phyloP scores from a whole-genome alignment of 2,888 invertebrate species.

The Epinotia demarniana region DNA sequence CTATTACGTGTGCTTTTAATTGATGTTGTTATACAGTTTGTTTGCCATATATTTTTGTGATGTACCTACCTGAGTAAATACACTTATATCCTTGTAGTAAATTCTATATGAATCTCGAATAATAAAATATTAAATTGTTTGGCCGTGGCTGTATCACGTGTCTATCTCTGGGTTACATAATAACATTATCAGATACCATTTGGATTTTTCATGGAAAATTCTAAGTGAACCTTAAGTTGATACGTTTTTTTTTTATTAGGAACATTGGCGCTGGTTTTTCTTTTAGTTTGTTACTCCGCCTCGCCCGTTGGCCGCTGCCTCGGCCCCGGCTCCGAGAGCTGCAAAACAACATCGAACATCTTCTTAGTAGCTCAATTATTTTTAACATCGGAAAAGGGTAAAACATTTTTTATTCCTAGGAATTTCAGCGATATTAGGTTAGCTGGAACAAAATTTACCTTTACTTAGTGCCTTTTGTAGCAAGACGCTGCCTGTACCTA shows the following conservation, averaged over 20 bases:
- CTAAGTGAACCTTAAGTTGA: conserved; percentile 32
- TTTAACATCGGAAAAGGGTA: conserved; percentile 33
- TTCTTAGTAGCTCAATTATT: conserved; percentile 32
- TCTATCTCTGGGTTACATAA: background rate
- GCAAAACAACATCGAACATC: conserved; percentile 38
- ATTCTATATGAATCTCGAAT: too few species aligned
- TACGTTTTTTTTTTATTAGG: conserved; percentile 36
- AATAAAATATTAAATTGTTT: too few species aligned
- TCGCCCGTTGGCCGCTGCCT: conserved; percentile 34
- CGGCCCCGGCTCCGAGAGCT: conserved; percentile 34
- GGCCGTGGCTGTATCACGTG: background rate
- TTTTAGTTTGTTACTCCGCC: conserved; percentile 35
- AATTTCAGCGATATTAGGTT: conserved; percentile 27
- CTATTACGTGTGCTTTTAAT: conserved; percentile 60
- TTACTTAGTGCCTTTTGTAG: conserved; percentile 56
- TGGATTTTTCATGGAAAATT: conserved; percentile 23
- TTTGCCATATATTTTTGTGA: background rate
- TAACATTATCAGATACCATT: background rate
- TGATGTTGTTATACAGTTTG: conserved; percentile 39
- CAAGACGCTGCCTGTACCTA: conserved; percentile 56
- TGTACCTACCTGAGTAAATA: background rate
- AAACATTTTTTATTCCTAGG: conserved; percentile 29
- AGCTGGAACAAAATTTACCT: conserved; percentile 33
- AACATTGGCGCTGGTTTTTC: conserved; percentile 28
- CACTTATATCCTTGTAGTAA: background rate